Evolutionary conservation across 2,888 invertebrate species (phyloP).

Genomic region (Lasiommata megera): DNA sequence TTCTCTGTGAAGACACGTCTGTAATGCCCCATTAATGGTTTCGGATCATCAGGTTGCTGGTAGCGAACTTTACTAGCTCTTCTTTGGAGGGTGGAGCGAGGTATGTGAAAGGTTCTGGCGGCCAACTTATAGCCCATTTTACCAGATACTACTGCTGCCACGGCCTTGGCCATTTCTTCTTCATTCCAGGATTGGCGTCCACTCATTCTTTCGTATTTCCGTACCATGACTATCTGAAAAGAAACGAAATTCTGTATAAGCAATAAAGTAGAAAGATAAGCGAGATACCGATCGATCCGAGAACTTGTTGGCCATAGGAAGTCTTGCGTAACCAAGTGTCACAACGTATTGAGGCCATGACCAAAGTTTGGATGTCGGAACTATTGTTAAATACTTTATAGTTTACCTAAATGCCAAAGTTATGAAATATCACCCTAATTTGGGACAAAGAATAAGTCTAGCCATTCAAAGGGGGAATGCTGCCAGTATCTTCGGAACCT

Average conservation of each 20-base stretch:
- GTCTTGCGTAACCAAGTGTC: slow-evolving; percentile 25
- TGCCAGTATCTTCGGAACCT: too few relatives aligned
- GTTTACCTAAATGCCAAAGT: not conserved
- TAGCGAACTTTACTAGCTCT: slow-evolving; percentile 74
- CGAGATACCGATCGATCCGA: not conserved
- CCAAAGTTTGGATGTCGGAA: slow-evolving; percentile 12
- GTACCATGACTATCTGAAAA: slow-evolving; percentile 73
- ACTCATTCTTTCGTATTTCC: slow-evolving; percentile 77
- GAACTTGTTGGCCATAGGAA: slow-evolving; percentile 19
- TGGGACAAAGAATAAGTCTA: too few relatives aligned
- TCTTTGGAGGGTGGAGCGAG: slow-evolving; percentile 72
- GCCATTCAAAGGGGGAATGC: too few relatives aligned
- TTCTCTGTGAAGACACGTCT: slow-evolving; percentile 73
- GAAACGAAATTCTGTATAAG: slow-evolving; percentile 15
- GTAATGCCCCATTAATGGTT: slow-evolving; percentile 75
- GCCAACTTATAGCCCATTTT: slow-evolving; percentile 78
- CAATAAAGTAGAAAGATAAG: not conserved
- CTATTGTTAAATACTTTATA: slow-evolving; percentile 1
- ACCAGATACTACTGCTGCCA: slow-evolving; percentile 74
- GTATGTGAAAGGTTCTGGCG: slow-evolving; percentile 73
- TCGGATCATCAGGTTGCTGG: slow-evolving; percentile 67
- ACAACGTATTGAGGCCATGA: slow-evolving; percentile 25
- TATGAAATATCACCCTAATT: not conserved
- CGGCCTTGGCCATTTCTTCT: slow-evolving; percentile 75
- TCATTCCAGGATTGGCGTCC: slow-evolving; percentile 77